A percentile compares a stretch with the other conserved stretches of the same genome.
Evolutionary conservation across 2,888 invertebrate genomes (phyloP).

Genomic region (Lepidonotus clava): DNA sequence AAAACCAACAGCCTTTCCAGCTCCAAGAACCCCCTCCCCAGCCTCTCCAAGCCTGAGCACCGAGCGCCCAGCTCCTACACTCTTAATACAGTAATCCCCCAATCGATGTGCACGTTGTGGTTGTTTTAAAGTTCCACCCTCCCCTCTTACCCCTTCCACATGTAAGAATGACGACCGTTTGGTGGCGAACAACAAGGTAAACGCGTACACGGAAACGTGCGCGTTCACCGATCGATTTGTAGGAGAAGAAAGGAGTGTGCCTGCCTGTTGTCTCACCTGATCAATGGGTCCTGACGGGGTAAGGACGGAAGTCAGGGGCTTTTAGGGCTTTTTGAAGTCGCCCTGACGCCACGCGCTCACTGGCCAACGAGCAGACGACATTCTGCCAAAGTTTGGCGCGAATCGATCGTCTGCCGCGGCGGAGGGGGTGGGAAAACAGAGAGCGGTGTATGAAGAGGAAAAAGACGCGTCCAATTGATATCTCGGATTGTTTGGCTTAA

Average conservation of each 20-base stretch:
- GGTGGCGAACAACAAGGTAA: neutral
- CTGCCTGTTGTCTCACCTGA: neutral
- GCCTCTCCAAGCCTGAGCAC: too few species aligned
- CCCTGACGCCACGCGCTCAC: neutral
- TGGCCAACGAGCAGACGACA: neutral
- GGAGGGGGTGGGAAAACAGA: neutral
- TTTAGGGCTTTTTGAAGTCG: slow-evolving; percentile 14
- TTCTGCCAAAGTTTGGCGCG: neutral
- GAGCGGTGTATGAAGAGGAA: neutral
- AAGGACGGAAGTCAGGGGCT: slow-evolving; percentile 24
- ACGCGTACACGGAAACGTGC: neutral
- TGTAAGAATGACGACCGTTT: neutral
- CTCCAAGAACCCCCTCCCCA: too few species aligned
- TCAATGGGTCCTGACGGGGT: neutral
- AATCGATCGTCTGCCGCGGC: neutral
- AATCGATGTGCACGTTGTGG: neutral
- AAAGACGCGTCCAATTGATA: slow-evolving; percentile 28
- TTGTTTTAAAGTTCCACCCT: neutral
- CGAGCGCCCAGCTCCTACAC: too few species aligned
- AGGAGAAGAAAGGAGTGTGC: neutral
- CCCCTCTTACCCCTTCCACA: neutral
- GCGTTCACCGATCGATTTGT: neutral
- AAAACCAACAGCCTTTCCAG: too few species aligned
- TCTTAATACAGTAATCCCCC: slow-evolving; percentile 29
- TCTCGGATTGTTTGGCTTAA: slow-evolving; percentile 37